phyloP scores from a whole-genome alignment of 2,888 invertebrate species.

The Agonopterix heracliana region DNA sequence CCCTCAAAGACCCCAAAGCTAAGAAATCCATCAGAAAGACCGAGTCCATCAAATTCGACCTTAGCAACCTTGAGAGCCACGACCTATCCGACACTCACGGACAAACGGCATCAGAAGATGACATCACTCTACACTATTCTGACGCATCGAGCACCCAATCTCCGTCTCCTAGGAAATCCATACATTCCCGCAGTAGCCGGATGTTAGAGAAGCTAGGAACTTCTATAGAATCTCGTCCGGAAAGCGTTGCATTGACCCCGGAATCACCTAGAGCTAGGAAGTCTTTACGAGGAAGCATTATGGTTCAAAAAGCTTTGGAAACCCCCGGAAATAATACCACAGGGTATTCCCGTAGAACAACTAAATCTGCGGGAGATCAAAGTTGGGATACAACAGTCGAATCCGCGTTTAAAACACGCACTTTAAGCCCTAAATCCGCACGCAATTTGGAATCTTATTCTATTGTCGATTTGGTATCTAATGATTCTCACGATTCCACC shows the following conservation, averaged over 20 bases:
- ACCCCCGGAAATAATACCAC: constrained; percentile 5
- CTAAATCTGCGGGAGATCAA: constrained; percentile 19
- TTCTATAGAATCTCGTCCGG: constrained; percentile 10
- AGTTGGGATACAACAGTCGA: constrained; percentile 10
- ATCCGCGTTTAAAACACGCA: constrained; percentile 26
- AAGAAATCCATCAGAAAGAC: constrained; percentile 33
- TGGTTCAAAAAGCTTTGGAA: constrained; percentile 33
- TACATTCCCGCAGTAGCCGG: constrained; percentile 39
- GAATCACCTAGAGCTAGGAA: constrained; percentile 25
- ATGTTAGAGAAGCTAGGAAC: constrained; percentile 28
- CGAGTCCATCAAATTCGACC: constrained; percentile 62
- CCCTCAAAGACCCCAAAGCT: constrained; percentile 42
- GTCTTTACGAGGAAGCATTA: constrained; percentile 30
- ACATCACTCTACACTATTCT: constrained; percentile 41
- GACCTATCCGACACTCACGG: constrained; percentile 17
- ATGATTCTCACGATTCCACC: constrained; percentile 28
- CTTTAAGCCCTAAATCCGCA: constrained; percentile 27
- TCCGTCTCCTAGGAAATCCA: constrained; percentile 37
- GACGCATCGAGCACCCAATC: constrained; percentile 25
- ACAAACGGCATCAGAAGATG: constrained; percentile 21
- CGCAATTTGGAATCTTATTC: constrained; percentile 50
- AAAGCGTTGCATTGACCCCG: constrained; percentile 15
- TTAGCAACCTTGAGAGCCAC: constrained; percentile 46
- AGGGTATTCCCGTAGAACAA: constrained; percentile 12
- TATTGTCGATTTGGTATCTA: constrained; percentile 55